These are phyloP conservation scores for Malacosoma neustria DNA, from an alignment of 2,888 invertebrate genomes.

Conservation along the genomic window DNA sequence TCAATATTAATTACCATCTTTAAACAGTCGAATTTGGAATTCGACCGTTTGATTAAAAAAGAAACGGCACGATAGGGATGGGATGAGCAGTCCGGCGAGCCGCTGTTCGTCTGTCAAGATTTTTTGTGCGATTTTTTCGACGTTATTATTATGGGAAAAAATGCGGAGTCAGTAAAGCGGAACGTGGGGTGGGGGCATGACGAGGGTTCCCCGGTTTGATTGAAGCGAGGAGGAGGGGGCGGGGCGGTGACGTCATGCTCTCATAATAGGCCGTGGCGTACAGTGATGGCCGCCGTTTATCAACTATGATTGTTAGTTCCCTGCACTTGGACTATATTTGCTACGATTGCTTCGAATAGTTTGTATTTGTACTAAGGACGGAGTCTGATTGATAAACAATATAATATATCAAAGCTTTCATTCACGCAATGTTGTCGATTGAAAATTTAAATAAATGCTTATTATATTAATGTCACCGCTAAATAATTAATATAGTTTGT, in stretches of 20 bases:
- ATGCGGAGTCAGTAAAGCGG: slow-evolving; percentile 72
- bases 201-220: slow-evolving; percentile 73
- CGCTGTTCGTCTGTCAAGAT: slow-evolving; percentile 57
- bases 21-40: slow-evolving; percentile 43
- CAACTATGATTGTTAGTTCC: slow-evolving; percentile 53
- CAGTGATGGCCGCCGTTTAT: slow-evolving; percentile 74
- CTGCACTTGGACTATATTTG: slow-evolving; percentile 56
- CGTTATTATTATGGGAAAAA: slow-evolving; percentile 74
- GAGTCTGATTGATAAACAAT: slow-evolving; percentile 4
- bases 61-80: slow-evolving; percentile 53
- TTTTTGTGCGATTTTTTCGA: slow-evolving; percentile 72
- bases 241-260: slow-evolving; percentile 74
- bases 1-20: no score
- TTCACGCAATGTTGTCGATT: neutral
- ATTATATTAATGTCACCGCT: no score
- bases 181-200: slow-evolving; percentile 71
- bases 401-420: neutral
- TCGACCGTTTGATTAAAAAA: slow-evolving; percentile 38
- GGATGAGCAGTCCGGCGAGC: slow-evolving; percentile 39
- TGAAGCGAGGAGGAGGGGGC: slow-evolving; percentile 68
- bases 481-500: no score
- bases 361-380: slow-evolving; percentile 4
- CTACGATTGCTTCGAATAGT: slow-evolving; percentile 18
- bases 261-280: slow-evolving; percentile 71
- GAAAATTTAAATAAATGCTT: no score